Base-by-base conservation (phyloP, 1,140 invertebrate genomes). In the Adoxophyes honmai region DNA sequence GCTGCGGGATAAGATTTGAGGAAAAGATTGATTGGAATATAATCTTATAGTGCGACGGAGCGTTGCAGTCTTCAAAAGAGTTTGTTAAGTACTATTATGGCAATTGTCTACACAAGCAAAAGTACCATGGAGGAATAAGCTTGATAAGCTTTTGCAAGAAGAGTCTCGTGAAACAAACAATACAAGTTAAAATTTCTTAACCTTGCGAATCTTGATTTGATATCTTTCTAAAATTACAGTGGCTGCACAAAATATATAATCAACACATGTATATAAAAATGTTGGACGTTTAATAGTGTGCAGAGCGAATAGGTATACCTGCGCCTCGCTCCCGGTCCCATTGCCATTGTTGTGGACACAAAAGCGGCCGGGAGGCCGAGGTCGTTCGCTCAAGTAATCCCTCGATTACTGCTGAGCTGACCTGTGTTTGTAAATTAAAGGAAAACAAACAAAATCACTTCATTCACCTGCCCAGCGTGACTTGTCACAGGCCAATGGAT, bases 311-410 rank as follows among this genome's bases (percentile, higher is more conserved):
- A 59, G 38, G 39, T 62, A 14, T 69, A 65, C 59, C 54, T 63
- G 64, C 37, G 52, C 37, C 36, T 53, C 21, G 15, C 42, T 39
- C 39, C 55, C 33, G 37, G 54, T 66, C 63, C 48, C 44, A 66
- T 37, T 57, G 33, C 63, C 52, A 67, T 73, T 75, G 73, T 73
- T 69, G 58, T 18, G 62, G 58, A 61, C 48, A 62, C 66, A 75
- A 68, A 68, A 57, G 57, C 54, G 58, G 52, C 18, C 52, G 42
- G 55, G 55, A 70, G 65, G 60, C 57, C 66, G 60, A 18, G 62
- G 57, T 55, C 68, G 66, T 55, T 55, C 66, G 60, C 14, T 59
- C 66, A 76, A 68, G 73, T 75, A 75, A 60, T 37, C 39, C 39
- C 10, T 14, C 39, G 39, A 44, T 44, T 44, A 16, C 39, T 44